Conservation (phyloP, 2,113 vertebrate species). For the Montifringilla adamsi region DNA sequence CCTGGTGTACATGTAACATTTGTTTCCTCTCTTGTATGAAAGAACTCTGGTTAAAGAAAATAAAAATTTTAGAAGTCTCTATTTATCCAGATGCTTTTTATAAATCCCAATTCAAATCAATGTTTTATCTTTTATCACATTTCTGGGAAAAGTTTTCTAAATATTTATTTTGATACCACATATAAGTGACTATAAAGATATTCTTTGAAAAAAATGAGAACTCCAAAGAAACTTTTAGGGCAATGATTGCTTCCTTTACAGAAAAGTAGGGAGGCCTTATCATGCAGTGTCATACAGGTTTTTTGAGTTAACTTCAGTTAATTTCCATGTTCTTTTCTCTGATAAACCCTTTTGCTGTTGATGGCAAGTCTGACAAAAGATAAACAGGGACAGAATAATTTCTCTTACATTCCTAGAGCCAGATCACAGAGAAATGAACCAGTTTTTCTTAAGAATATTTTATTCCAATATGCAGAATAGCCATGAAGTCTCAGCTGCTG, state of each 20-base stretch:
- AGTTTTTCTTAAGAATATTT: not conserved
- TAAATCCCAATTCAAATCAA: not conserved
- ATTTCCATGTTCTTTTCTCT: not conserved
- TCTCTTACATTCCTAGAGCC: not conserved
- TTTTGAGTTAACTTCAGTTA: not conserved
- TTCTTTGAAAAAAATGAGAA: not conserved
- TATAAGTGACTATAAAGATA: not conserved
- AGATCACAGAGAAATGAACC: not conserved
- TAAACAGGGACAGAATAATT: not conserved
- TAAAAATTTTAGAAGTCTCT: not conserved
- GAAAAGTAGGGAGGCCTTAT: not conserved
- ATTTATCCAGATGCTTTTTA: not conserved
- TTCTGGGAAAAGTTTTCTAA: not conserved
- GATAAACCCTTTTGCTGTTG: not conserved
- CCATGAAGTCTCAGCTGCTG: not conserved
- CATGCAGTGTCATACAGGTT: not conserved
- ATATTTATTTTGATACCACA: not conserved
- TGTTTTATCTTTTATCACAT: not conserved
- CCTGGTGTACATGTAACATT: not conserved
- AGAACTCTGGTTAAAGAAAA: not conserved
- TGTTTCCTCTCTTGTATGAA: not conserved
- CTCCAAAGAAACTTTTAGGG: not conserved
- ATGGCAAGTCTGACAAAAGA: not conserved
- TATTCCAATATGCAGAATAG: not conserved
- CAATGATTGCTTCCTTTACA: not conserved